phyloP scores from a whole-genome alignment of 2,888 invertebrate genomes.

The Philereme vetulata region DNA sequence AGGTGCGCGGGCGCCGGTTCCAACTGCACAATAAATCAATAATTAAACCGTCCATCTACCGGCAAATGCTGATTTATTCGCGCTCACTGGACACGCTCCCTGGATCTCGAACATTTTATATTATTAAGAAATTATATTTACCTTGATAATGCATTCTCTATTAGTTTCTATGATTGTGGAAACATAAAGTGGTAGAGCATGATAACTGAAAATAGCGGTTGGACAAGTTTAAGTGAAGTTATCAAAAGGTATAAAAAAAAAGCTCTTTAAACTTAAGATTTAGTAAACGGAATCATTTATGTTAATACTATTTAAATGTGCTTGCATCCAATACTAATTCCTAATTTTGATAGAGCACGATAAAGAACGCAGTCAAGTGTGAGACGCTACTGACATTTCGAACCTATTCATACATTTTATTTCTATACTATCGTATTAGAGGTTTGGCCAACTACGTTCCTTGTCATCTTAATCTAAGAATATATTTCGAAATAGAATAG shows the following conservation, averaged over 20 bases:
- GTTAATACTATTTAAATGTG: no score
- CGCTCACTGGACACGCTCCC: slow-evolving; percentile 68
- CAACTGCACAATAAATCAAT: slow-evolving; percentile 78
- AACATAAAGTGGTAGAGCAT: no score
- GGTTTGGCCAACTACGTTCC: slow-evolving; percentile 38
- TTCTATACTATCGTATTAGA: slow-evolving; percentile 38
- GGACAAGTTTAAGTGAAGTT: no score
- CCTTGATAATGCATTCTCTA: slow-evolving; percentile 9
- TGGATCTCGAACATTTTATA: slow-evolving; percentile 60
- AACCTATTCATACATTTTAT: slow-evolving; percentile 50
- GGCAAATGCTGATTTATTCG: slow-evolving; percentile 81
- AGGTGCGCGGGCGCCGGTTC: slow-evolving; percentile 70
- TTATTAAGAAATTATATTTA: slow-evolving; percentile 39
- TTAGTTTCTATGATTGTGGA: no score
- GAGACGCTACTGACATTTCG: slow-evolving; percentile 56
- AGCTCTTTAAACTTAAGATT: neutral
- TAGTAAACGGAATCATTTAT: slow-evolving; percentile 5
- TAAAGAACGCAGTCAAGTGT: slow-evolving; percentile 39
- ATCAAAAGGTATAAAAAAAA: neutral
- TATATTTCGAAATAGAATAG: slow-evolving; percentile 26
- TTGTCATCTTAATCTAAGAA: slow-evolving; percentile 31
- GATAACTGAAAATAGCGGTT: no score
- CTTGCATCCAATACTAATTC: slow-evolving; percentile 15
- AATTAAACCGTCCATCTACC: slow-evolving; percentile 81
- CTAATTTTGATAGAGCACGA: slow-evolving; percentile 33